Evolutionary conservation across 2,888 invertebrate species (phyloP), one percentile per base, ranked within the genome.

Genomic region (Pogonocherus hispidulus): DNA sequence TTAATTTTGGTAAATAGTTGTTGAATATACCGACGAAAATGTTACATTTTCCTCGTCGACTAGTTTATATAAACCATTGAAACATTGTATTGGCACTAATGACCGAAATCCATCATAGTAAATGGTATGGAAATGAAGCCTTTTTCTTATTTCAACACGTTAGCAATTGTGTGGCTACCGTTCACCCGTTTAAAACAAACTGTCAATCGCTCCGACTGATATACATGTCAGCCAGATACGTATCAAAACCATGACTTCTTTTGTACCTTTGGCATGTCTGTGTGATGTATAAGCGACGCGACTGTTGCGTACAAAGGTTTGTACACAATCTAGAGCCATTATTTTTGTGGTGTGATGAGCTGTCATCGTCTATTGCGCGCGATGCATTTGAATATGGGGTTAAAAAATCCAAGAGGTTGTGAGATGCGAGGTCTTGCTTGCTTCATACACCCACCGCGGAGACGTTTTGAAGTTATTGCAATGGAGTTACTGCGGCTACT

Each of bases 181-280:
- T 47, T 66, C 47, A 20, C 59, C 3, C n/a, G 19, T 47, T 47
- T 44, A 9, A 4, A 23, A 23, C 57, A 4, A 23, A 23, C 57
- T 66, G 66, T 66, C 69, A 69, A 66, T 69, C 66, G 47, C 35
- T 11, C 44, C 37, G 14, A 44, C 59, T 59, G 63, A 70, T 70
- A 67, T 63, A 67, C 70, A 63, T 63, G 70, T 70, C 70, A 59
- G 47, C 22, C 22, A 22, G 63, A 63, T 63, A 52, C 62, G 55
- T 63, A 63, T 63, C 62, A 55, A 63, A 67, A 63, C 46, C 62
- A 63, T 67, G 67, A 51, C 52, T 62, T 44, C 51, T 55, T 54
- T 52, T 47, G 54, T 55, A 37, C 46, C 23, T 62, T 20, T 44
- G 44, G 18, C 62, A 66, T 52, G 52, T 63, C 60, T 20, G 23